Percentiles rank a stretch among this genome's conserved stretches.
Conservation (phyloP, 2,888 invertebrate species). For the Watsonalla binaria region DNA sequence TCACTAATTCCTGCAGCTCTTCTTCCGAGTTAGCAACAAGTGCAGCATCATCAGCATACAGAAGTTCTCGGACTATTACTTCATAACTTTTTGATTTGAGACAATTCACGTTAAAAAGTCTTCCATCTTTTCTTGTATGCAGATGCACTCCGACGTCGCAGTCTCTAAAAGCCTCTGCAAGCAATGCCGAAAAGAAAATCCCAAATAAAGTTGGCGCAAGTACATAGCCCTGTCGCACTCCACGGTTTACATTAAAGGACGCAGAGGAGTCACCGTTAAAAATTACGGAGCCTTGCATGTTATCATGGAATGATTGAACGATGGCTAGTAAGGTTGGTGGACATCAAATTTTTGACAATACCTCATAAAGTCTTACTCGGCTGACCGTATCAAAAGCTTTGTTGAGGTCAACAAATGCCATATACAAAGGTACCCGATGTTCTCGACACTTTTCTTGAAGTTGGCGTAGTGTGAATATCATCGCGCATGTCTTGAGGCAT, state of each 20-base stretch:
- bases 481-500: constrained; percentile 6
- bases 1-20: too few relatives aligned
- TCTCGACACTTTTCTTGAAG: constrained; percentile 13
- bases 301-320: too few relatives aligned
- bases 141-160: constrained; percentile 4
- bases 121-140: constrained; percentile 4
- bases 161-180: background rate
- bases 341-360: too few relatives aligned
- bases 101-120: constrained; percentile 2
- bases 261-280: constrained; percentile 1
- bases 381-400: constrained; percentile 6
- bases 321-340: too few relatives aligned
- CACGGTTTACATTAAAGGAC: background rate
- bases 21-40: too few relatives aligned
- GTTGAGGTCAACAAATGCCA: constrained; percentile 8
- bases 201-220: constrained; percentile 8
- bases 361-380: too few relatives aligned
- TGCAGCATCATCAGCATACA: too few relatives aligned
- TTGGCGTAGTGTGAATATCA: constrained; percentile 12
- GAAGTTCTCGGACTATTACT: too few relatives aligned
- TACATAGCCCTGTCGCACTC: constrained; percentile 2
- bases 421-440: background rate
- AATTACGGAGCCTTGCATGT: background rate
- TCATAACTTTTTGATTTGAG: too few relatives aligned
- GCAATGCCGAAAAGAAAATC: constrained; percentile 2